Evolutionary conservation across 2,113 vertebrate genomes (phyloP).

Genomic region (Pantherophis guttatus): DNA sequence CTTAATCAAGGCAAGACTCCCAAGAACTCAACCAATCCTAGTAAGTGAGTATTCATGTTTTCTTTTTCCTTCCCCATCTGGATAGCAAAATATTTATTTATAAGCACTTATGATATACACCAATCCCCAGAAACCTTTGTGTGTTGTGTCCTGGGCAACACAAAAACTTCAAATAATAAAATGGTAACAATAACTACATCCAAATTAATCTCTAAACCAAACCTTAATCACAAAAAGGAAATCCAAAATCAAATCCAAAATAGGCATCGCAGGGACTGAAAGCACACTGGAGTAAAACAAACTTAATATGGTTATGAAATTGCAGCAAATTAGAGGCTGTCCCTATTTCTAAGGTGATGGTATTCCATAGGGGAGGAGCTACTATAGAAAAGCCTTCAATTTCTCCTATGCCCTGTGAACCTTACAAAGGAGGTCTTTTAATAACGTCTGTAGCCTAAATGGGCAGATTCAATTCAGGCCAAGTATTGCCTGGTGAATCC

Average conservation of each 20-base stretch:
- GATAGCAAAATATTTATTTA: not conserved
- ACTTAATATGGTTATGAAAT: not conserved
- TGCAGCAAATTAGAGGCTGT: not conserved
- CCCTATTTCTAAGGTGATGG: not conserved
- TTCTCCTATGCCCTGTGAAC: not conserved
- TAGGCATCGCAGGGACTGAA: not conserved
- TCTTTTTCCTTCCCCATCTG: not conserved
- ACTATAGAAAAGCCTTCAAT: not conserved
- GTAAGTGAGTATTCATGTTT: not conserved
- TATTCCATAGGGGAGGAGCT: not conserved
- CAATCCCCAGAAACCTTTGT: not conserved
- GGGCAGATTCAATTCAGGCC: not conserved
- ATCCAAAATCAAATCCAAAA: not conserved
- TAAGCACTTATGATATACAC: not conserved
- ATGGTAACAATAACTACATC: not conserved
- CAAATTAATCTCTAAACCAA: not conserved
- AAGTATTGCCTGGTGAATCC: not conserved
- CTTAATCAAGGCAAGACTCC: not conserved
- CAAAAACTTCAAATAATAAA: not conserved
- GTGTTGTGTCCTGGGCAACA: not conserved
- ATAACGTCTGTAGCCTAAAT: not conserved
- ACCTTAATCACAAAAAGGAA: not conserved
- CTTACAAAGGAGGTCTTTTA: not conserved
- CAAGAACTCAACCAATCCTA: not conserved
- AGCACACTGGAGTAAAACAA: not conserved